phyloP scores from a whole-genome alignment of 2,888 invertebrate species.

The Julus scanicus region DNA sequence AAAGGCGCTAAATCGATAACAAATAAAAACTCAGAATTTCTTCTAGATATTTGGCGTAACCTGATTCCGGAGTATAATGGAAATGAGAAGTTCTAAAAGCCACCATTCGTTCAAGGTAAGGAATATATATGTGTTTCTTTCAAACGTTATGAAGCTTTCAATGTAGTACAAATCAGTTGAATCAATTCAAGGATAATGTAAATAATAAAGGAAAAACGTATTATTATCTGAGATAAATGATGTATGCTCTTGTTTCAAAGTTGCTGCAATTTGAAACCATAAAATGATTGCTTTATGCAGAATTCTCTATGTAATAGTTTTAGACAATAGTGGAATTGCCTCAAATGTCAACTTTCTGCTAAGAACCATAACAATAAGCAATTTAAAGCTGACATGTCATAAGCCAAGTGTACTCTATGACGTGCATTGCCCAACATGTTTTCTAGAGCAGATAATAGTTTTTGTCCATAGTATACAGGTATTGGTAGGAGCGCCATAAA shows the following conservation, averaged over 20 bases:
- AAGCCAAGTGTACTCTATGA: too few relatives aligned
- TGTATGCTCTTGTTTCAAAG: background rate
- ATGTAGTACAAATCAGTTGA: too few relatives aligned
- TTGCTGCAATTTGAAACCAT: background rate
- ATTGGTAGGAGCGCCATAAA: too few relatives aligned
- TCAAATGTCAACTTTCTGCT: too few relatives aligned
- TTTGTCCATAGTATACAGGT: too few relatives aligned
- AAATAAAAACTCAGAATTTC: constrained; percentile 23
- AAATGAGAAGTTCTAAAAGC: background rate
- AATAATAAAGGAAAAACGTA: background rate
- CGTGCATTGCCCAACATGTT: too few relatives aligned
- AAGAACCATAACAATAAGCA: background rate
- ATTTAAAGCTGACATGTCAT: background rate
- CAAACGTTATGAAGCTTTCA: background rate
- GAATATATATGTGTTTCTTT: background rate
- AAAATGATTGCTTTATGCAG: too few relatives aligned
- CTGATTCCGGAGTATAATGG: background rate
- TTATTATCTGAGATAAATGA: background rate
- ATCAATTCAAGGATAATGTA: background rate
- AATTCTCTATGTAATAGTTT: too few relatives aligned
- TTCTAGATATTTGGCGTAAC: constrained; percentile 10
- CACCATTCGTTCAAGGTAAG: background rate
- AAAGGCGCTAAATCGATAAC: background rate
- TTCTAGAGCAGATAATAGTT: too few relatives aligned
- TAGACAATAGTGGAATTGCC: too few relatives aligned